Evolutionary conservation across 2,113 vertebrate genomes (phyloP).

Genomic region (Cavia aperea): DNA sequence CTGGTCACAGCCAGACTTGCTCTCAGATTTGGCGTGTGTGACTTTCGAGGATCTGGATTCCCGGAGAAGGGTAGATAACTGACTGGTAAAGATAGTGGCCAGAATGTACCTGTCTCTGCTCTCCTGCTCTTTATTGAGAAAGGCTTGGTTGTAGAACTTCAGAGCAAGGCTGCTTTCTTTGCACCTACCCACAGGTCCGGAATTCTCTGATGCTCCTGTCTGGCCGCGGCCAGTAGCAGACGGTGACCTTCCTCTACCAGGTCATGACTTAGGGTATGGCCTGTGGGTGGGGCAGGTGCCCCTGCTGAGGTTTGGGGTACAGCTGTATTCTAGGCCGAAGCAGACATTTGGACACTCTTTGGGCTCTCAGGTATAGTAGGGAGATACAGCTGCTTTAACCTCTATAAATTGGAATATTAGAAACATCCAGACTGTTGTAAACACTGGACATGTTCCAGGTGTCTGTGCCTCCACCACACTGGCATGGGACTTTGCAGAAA

Average conservation of each 20-base stretch:
- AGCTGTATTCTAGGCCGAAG: not conserved
- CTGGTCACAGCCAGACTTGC: not conserved
- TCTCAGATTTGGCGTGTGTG: not conserved
- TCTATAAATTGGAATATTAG: not conserved
- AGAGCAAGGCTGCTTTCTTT: not conserved
- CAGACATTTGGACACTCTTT: not conserved
- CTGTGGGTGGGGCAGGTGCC: too few relatives aligned
- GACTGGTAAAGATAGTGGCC: not conserved
- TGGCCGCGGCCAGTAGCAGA: not conserved
- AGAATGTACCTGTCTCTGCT: not conserved
- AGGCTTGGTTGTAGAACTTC: not conserved
- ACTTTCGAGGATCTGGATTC: not conserved
- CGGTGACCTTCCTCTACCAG: not conserved
- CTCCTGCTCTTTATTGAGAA: not conserved
- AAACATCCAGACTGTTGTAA: not conserved
- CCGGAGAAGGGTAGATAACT: not conserved
- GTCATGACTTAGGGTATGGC: not conserved
- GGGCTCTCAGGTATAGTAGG: not conserved
- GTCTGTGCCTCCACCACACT: not conserved
- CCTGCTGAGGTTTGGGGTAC: too few relatives aligned
- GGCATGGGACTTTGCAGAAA: not conserved
- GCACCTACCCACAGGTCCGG: not conserved
- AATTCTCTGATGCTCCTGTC: not conserved
- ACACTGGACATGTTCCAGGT: not conserved
- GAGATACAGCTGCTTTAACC: not conserved